These are phyloP conservation scores for Hormaphis cornu DNA, from an alignment of 1,140 invertebrate species.

Conservation along the genomic window DNA sequence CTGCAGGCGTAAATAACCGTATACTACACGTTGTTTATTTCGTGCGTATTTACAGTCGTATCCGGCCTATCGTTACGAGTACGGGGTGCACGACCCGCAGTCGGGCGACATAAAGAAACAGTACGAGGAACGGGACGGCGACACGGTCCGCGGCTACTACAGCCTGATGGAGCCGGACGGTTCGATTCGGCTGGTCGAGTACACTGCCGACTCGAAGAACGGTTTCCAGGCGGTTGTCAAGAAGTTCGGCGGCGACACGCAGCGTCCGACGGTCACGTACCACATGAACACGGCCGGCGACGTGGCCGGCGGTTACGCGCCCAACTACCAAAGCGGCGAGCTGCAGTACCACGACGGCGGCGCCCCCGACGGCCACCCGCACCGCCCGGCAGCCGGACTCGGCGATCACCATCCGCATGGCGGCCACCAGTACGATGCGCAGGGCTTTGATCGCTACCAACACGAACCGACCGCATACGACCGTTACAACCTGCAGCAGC, in stretches of 20 bases:
- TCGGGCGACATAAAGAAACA: constrained; percentile 42
- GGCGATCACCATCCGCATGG: neutral
- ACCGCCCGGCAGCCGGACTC: no score
- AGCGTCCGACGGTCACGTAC: constrained; percentile 23
- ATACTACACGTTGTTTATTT: neutral
- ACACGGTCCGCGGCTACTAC: constrained; percentile 36
- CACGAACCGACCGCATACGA: neutral
- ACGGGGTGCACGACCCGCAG: constrained; percentile 42
- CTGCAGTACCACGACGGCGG: neutral
- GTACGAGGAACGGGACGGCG: constrained; percentile 40
- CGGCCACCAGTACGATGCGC: neutral
- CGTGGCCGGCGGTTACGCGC: neutral
- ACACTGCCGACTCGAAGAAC: constrained; percentile 39
- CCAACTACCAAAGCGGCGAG: neutral
- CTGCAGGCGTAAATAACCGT: no score
- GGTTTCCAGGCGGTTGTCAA: constrained; percentile 34
- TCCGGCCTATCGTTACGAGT: constrained; percentile 41
- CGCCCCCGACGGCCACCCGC: neutral
- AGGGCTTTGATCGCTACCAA: neutral
- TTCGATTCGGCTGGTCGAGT: constrained; percentile 38
- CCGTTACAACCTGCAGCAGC: neutral
- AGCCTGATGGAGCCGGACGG: constrained; percentile 39
- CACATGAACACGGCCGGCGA: neutral
- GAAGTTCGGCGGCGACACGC: constrained; percentile 27
- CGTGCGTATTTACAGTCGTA: constrained; percentile 30